Base-by-base conservation (phyloP, 2,797 vertebrate species). In the Myotis findleyi region DNA sequence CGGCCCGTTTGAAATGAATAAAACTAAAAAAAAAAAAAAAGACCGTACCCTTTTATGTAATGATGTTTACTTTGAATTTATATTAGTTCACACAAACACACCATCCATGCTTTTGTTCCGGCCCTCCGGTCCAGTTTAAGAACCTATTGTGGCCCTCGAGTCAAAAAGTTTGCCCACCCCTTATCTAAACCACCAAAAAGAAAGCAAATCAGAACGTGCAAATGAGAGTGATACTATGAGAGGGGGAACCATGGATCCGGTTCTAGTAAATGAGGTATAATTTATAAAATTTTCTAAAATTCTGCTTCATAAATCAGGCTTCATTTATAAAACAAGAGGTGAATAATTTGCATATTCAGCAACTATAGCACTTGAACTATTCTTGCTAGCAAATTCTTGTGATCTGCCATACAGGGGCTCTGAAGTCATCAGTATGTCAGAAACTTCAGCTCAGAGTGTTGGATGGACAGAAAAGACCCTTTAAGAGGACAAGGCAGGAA, bases 281-380 rank as follows among this genome's bases (percentile, higher is more conserved):
- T 59, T 49, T 13, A 21, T 20, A 41, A 5, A 57, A 41, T 41
- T 53, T 71, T 41, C 12, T 41, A 21, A 85, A 85, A 41, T 38
- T 14, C 51, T 23, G 25, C 20, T 72, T 59, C 33, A 59, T 44
- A 27, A 36, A 16, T 47, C 23, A 21, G 53, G 25, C 59, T 66
- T 49, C 8, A 23, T 62, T 38, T 14, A 18, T 13, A 53, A 93
- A 91, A 12, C 23, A 55, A 30, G 59, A 21, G 36, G 17, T 3
- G 7, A 41, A 0, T 27, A 30, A 25, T 81, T 33, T 25, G 4
- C 13, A 2, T 21, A 5, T 44, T 23, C 33, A 30, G 27, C 21
- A 53, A 27, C 7, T 1, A 2, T 36, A 33, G n/a, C 55, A 17
- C n/a, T 4, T 36, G 0, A 27, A 5, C 2, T 2, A 12, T 38